Base-by-base conservation (phyloP, 2,888 invertebrate genomes). In the Deilephila porcellus region DNA sequence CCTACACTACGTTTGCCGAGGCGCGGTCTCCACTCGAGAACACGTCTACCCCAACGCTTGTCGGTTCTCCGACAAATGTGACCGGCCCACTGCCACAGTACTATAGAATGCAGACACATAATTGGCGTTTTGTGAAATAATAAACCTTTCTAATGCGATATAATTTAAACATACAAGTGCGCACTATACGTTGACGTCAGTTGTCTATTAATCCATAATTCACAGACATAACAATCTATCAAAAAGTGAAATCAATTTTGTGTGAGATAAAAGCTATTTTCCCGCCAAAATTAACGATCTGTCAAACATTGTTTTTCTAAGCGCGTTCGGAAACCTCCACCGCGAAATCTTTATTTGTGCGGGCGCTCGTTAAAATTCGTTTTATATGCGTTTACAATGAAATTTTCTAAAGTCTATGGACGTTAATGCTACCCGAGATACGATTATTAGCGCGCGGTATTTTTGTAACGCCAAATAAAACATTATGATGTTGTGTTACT, bases 281-380 rank as follows among this genome's bases (percentile, higher is more conserved):
- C 75, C 73, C 75, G 76, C 77, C 63, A 53, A 67, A 53, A 71
- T 79, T 80, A 78, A 78, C 77, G 77, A 77, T 59, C 74, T 80
- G 81, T 79, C 78, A 78, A 81, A 79, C 76, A 64, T 70, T 71
- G 74, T 75, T 76, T 75, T 72, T 70, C 71, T 72, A 67, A 72
- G 70, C 74, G 29, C 67, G 67, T 76, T 74, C 73, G 73, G 67
- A 74, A 76, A 78, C 78, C 76, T 60, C 76, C 71, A 74, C 59
- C 52, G 60, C 53, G 73, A 70, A 59, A 56, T 70, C 63, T 74
- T 73, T 52, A 70, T 67, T 73, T 70, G 25, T 25, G 70, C 73
- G 62, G 63, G 60, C 8, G 62, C 71, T 71, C 75, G 75, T 74
- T 75, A 72, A 76, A 76, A 60, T 52, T 14, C 62, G 45, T 63